A percentile compares a stretch with the other conserved stretches of the same genome.
Conservation (phyloP, 2,797 vertebrate genomes). For the Malurus leucopterus region DNA sequence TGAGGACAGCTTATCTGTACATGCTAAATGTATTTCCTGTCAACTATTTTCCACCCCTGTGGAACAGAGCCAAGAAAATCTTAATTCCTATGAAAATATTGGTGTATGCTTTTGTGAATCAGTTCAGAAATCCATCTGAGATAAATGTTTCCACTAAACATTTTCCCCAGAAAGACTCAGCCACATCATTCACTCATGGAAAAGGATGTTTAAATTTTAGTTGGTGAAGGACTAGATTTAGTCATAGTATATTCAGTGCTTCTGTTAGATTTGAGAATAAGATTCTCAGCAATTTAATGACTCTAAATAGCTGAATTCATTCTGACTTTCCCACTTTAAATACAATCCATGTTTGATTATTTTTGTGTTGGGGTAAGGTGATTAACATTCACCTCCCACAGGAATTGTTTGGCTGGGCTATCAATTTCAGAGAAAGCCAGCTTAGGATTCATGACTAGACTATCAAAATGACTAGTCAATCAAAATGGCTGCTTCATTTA, state of each 20-base stretch:
- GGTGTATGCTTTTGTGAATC: background rate
- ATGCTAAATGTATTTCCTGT: conserved; percentile 2
- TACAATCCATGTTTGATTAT: background rate
- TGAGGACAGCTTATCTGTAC: conserved; percentile 35
- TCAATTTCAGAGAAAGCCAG: background rate
- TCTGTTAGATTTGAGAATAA: background rate
- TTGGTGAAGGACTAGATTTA: background rate
- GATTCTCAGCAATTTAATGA: background rate
- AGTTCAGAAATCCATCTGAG: background rate
- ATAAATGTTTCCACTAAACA: background rate
- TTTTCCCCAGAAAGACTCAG: background rate
- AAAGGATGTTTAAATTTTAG: background rate
- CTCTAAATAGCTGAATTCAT: background rate
- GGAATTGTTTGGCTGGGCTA: background rate
- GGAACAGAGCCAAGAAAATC: conserved; percentile 7
- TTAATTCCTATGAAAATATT: background rate
- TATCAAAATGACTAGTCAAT: background rate
- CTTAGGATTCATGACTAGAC: background rate
- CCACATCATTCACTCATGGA: background rate
- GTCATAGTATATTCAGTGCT: background rate
- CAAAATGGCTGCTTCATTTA: background rate
- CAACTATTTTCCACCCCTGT: background rate
- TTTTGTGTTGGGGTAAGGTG: background rate
- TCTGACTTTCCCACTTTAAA: background rate
- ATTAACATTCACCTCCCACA: background rate